Base-by-base conservation (phyloP, 2,113 vertebrate genomes). In the Ranitomeya imitator region DNA sequence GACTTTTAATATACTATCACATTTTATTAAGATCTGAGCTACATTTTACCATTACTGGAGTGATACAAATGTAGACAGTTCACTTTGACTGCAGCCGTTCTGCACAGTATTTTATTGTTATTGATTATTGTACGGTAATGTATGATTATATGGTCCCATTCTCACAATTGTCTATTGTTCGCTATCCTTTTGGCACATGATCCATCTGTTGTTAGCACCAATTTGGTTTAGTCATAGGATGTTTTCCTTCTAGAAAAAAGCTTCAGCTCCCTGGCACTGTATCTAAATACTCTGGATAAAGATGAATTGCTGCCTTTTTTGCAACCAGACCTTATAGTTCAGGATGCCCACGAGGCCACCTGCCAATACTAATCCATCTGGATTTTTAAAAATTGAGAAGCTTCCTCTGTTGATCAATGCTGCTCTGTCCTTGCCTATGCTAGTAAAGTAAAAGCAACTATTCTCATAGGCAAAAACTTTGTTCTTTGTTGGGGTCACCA, bases 21-120 rank as follows among this genome's bases (percentile, higher is more conserved):
- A 71, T 84, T 84, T 84, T 84, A 71, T 71, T 84, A 84, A 84
- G 82, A 84, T 84, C 82, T 84, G 71, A n/a, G 51, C 82, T 84
- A 84, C 65, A 84, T 84, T 69, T 71, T 84, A 16, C 51, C 63
- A 71, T 84, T 84, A 84, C 63, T 65, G 60, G 2, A 71, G 45
- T 84, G 82, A 84, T 69, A 71, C 63, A 84, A 84, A 71, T 84
- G 63, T 26, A 21, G 37, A 45, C 37, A 45, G 63, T 84, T n/a
- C 45, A 84, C 14, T n/a, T 69, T 69, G 37, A 54, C 16, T 51
- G 16, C 37, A 26, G 82, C 63, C 14, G 18, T 18, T 4, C 45
- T 4, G 82, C 52, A 55, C n/a, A 55, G 8, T 54, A 16, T 23
- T 67, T 83, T 45, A 84, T 84, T 84, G 82, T 84, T 71, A 55